Conservation (phyloP, 2,113 vertebrate genomes). For the Leiothrix lutea region DNA sequence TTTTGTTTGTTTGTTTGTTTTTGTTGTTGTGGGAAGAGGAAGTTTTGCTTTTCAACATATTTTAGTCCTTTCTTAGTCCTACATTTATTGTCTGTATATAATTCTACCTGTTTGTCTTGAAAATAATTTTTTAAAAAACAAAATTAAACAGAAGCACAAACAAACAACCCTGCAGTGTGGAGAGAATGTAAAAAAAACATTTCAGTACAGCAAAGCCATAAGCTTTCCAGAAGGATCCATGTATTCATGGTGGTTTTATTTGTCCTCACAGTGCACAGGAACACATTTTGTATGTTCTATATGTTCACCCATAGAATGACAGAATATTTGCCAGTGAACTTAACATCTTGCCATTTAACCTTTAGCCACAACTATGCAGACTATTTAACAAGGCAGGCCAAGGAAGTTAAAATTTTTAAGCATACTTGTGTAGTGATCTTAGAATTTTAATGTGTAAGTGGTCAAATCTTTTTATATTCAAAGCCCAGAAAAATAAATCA, state of each 20-base stretch:
- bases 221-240: neutral
- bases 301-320: neutral
- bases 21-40: too few species aligned
- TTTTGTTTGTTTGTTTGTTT: too few species aligned
- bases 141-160: neutral
- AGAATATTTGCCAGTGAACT: neutral
- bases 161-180: neutral
- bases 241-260: neutral
- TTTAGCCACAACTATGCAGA: constrained; percentile 25
- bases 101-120: neutral
- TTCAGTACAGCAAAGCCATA: neutral
- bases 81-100: neutral
- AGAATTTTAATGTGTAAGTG: neutral
- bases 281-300: neutral
- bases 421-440: neutral
- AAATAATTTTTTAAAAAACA: neutral
- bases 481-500: constrained; percentile 14
- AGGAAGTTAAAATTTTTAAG: neutral
- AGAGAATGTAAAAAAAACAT: neutral
- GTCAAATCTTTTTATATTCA: neutral
- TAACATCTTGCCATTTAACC: neutral
- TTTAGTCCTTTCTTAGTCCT: neutral
- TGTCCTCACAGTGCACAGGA: neutral
- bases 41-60: neutral
- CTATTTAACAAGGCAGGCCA: neutral